Percentiles rank a stretch among this genome's conserved stretches.
These are phyloP conservation scores for Perca fluviatilis DNA, from an alignment of 2,113 vertebrate genomes.

Conservation along the genomic window DNA sequence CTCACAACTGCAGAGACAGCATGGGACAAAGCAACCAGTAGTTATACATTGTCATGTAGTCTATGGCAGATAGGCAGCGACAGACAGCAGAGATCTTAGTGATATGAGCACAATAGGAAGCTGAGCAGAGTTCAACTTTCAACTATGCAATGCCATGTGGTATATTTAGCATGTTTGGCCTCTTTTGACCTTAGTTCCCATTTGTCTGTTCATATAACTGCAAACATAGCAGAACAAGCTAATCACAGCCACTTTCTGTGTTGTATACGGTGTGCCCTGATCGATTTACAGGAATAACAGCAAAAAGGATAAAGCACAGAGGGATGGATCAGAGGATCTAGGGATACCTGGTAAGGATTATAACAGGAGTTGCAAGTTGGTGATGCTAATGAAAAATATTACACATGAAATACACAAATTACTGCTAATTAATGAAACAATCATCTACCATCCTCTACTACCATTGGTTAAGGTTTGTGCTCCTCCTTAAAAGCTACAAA, in stretches of 20 bases:
- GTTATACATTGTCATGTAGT: conserved; percentile 13
- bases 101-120: conserved; percentile 8
- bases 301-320: no score
- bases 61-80: conserved; percentile 32
- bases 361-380: not conserved
- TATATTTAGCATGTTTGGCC: not conserved
- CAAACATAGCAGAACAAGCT: not conserved
- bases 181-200: not conserved
- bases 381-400: not conserved
- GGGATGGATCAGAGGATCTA: no score
- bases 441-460: not conserved
- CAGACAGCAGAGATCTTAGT: conserved; percentile 6
- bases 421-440: no score
- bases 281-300: no score
- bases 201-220: not conserved
- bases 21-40: conserved; percentile 24
- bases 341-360: not conserved
- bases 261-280: not conserved
- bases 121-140: conserved; percentile 12
- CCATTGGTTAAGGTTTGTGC: not conserved
- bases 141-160: not conserved
- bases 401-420: not conserved
- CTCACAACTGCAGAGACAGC: conserved; percentile 8
- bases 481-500: not conserved
- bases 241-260: not conserved